phyloP scores from a whole-genome alignment of 2,888 invertebrate species.

The Hermodice carunculata region DNA sequence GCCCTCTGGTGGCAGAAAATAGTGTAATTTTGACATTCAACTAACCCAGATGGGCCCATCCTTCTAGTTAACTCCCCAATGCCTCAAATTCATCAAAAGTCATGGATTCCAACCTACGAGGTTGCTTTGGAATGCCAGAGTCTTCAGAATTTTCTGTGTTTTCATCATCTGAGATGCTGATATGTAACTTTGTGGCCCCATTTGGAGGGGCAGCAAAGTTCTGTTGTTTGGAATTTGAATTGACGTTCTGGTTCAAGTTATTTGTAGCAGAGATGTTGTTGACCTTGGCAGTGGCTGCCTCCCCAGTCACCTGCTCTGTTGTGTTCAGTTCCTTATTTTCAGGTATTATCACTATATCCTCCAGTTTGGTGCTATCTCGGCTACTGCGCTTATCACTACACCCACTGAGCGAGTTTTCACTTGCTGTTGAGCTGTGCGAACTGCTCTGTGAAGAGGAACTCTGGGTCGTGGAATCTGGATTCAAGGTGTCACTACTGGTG shows the following conservation, averaged over 20 bases:
- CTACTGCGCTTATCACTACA: constrained; percentile 11
- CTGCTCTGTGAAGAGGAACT: constrained; percentile 2
- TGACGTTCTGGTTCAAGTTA: background rate
- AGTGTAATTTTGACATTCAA: too few relatives aligned
- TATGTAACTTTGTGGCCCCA: constrained; percentile 31
- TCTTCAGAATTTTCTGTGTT: constrained; percentile 48
- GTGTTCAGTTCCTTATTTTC: constrained; percentile 17
- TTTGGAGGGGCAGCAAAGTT: too few relatives aligned
- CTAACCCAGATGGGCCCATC: too few relatives aligned
- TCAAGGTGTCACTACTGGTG: constrained; percentile 14
- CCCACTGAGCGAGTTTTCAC: constrained; percentile 11
- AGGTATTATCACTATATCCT: background rate
- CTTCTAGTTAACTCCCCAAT: too few relatives aligned
- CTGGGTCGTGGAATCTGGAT: too few relatives aligned
- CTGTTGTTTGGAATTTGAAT: too few relatives aligned
- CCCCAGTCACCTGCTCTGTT: background rate
- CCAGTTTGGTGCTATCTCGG: constrained; percentile 1
- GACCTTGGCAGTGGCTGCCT: background rate
- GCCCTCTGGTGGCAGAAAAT: too few relatives aligned
- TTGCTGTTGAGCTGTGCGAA: constrained; percentile 10
- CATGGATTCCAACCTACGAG: constrained; percentile 37
- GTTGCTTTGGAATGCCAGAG: constrained; percentile 33
- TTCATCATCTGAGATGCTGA: constrained; percentile 44
- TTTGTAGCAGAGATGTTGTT: constrained; percentile 17
- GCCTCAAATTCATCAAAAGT: constrained; percentile 43